Evolutionary conservation across 1,140 invertebrate species (phyloP), one percentile per base, ranked within the genome.

Genomic region (Leptinotarsa undecemlineata): DNA sequence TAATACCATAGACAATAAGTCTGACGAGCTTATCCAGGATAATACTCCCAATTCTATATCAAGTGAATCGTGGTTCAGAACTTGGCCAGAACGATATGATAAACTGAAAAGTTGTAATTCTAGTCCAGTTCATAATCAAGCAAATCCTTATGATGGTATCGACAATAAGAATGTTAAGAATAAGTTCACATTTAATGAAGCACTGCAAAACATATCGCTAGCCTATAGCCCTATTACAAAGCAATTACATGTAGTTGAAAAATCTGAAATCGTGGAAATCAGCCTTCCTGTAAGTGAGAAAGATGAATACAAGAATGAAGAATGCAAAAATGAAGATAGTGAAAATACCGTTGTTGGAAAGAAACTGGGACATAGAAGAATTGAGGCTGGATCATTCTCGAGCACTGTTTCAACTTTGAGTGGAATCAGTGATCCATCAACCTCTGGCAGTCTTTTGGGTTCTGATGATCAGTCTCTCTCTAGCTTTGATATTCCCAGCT

Each of bases 171-270:
- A 63, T 73, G 57, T 77, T 42, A 78, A 78, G 42, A 82, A 79
- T 71, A 80, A 81, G 75, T 64, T 85, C 47, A 82, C 82, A 13
- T 79, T 88, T 42, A 87, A 87, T 75, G 85, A 87, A 81, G 86
- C 87, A 62, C 77, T 88, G 68, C 86, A 88, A 70, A 88, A 86
- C 79, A 88, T 88, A 85, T 87, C 87, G 67, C 73, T 88, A 79
- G 86, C 87, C 66, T 88, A 88, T 77, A 87, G 86, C 80, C 86
- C 86, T 47, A 76, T 86, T 8, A 88, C 87, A 11, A 88, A 86
- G 74, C 85, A 88, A 73, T 78, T 88, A 84, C 68, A 84, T 85
- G 47, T 86, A 85, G 23, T 84, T 82, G 62, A 77, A 64, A 71
- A 79, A 70, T 47, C 47, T 51, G 42, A 51, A n/a, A 72, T 66